Evolutionary conservation across 2,113 vertebrate genomes (phyloP), one percentile per base, ranked within the genome.

Genomic region (Sigmodon hispidus): DNA sequence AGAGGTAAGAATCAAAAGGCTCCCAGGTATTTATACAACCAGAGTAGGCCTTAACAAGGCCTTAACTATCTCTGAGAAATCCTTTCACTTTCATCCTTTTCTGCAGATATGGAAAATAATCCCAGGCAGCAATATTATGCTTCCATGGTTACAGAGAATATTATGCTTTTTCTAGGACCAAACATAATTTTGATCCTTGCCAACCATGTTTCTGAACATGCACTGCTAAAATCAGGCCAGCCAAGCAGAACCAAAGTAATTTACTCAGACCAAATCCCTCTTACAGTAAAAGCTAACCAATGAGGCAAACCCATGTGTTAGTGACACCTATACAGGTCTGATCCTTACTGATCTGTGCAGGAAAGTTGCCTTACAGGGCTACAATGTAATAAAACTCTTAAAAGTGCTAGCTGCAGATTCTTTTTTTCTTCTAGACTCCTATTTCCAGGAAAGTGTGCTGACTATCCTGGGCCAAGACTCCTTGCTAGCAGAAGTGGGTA

Each of bases 171-270:
- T 67, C 61, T 86, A 80, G 76, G 45, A 95, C 65, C 72, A 89
- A 92, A 94, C 67, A 81, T 72, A 86, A 96, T 59, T 88, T 93
- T 83, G 65, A 67, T 67, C 61, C 63, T 83, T 91, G 59, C 13
- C 91, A 88, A 90, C 45, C 10, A 72, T 70, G 75, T 88, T 81
- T 91, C 73, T 95, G 77, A 63, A 86, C 61, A 10, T 70, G 61
- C 36, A 43, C 16, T 65, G 24, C 17, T 81, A 48, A 90, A 90
- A 93, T 70, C 70, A 96, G 91, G 65, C 65, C 63, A 43, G 36
- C 50, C 52, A 86, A 76, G 70, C 40, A 80, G 63, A 92, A 94
- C 19, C 36, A 61, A 96, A 97, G 72, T 86, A 93, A 92, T 52
- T 77, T 89, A 48, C 61, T 77, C 8, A 65, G 61, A 73, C 61